Conservation (phyloP, 1,140 invertebrate genomes). For the Bacillus rossius region DNA sequence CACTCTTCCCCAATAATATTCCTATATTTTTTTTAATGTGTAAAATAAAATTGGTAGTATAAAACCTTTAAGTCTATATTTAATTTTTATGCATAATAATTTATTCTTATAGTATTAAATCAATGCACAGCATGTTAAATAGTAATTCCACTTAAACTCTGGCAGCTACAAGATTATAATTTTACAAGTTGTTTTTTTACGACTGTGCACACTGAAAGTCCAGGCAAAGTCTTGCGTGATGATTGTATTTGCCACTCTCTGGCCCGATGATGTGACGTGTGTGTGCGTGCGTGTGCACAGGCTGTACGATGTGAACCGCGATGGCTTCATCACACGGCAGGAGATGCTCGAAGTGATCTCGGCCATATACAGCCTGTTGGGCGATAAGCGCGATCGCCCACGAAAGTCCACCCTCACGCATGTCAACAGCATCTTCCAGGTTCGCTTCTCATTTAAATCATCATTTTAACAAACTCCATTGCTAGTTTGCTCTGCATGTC, state of each 20-base stretch:
- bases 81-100: not conserved
- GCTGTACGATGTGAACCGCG: conserved; percentile 52
- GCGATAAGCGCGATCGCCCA: conserved; percentile 17
- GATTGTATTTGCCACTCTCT: too few relatives aligned
- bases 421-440: conserved; percentile 29
- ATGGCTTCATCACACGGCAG: conserved; percentile 48
- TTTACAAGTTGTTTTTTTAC: too few relatives aligned
- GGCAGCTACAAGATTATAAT: too few relatives aligned
- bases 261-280: too few relatives aligned
- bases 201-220: too few relatives aligned
- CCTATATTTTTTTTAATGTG: too few relatives aligned
- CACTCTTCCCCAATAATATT: too few relatives aligned
- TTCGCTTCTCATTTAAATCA: conserved; percentile 9
- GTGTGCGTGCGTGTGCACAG: conserved; percentile 38
- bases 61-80: not conserved
- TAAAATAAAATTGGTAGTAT: too few relatives aligned
- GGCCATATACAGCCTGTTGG: conserved; percentile 49
- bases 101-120: not conserved
- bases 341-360: conserved; percentile 48
- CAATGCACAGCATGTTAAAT: not conserved
- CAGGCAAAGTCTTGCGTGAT: too few relatives aligned
- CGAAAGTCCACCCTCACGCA: conserved; percentile 23
- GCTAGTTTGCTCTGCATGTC: too few relatives aligned
- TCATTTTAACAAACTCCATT: not conserved
- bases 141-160: too few relatives aligned